Evolutionary conservation across 2,797 vertebrate species (phyloP).

Genomic region (Diplodus puntazzo): DNA sequence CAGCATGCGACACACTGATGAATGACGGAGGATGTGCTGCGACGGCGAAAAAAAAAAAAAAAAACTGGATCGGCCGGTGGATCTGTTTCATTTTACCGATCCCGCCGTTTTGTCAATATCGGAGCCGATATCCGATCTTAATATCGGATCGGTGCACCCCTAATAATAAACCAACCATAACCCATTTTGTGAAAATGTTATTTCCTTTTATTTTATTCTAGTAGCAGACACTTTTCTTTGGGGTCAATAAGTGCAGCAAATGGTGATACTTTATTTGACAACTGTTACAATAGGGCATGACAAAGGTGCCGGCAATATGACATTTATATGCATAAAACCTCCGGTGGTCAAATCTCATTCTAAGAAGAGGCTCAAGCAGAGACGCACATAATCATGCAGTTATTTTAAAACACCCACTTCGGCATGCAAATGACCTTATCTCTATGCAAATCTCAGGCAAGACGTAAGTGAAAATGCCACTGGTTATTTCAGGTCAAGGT

Average conservation of each 20-base stretch:
- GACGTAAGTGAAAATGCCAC: conserved; percentile 6
- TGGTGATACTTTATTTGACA: neutral
- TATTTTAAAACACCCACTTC: conserved; percentile 24
- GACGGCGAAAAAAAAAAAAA: no score
- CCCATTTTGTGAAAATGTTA: neutral
- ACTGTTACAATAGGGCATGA: conserved; percentile 1
- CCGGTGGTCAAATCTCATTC: conserved; percentile 19
- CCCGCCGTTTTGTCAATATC: no score
- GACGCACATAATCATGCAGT: neutral
- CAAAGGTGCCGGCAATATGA: neutral
- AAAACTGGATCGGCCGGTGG: no score
- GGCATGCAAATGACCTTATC: conserved; percentile 23
- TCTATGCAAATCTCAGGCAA: neutral
- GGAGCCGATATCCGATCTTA: no score
- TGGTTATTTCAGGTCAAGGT: conserved; percentile 33
- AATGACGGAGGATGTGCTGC: no score
- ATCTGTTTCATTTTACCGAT: no score
- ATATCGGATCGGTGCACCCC: no score
- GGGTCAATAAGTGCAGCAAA: neutral
- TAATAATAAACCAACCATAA: conserved; percentile 18
- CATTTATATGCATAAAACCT: neutral
- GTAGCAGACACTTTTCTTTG: neutral
- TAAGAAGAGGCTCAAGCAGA: neutral
- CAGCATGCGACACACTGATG: no score
- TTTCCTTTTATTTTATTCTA: neutral